Evolutionary conservation across 2,888 invertebrate genomes (phyloP), one percentile per base, ranked within the genome.

Genomic region (Stegana nigrithorax): DNA sequence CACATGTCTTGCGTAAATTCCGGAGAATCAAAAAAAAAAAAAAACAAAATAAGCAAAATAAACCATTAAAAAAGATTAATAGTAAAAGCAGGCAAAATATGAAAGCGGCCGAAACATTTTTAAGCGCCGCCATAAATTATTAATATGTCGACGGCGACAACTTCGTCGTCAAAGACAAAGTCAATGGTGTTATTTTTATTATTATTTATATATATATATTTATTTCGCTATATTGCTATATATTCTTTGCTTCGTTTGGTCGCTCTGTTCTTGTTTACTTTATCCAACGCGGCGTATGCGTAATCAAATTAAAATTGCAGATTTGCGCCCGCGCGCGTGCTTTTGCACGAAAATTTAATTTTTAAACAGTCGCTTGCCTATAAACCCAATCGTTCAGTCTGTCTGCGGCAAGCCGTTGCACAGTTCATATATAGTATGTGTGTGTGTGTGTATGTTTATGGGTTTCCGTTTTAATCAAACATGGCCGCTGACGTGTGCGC

Each of bases 11-110:
- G 19, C 47, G 60, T 32, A 4, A 57, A 57, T 61, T n/a, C 63
- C 17, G 2, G 39, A 17, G 14, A 39, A 70, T 70, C 73, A 63
- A 73, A 75, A 76, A 75, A 50, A 21, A 45, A 53, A 27, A 51
- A 51, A 14, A 14, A 75, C 23, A 21, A 45, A 53, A 27, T 27
- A 51, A 14, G 8, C 51, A 73, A 68, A 69, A 68, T 73, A 70
- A 72, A 72, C 75, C 77, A 76, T 76, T 76, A 76, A 66, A 76
- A 73, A 75, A 77, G 19, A 76, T 76, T 77, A 76, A 76, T 77
- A 73, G 73, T 75, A 76, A 76, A 76, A 69, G 69, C 65, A 21
- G 59, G 66, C 69, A 70, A 71, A 70, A 76, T 72, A 75, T 71
- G 73, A 76, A 75, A 76, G 68, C 70, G 71, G 67, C 69, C 68